Evolutionary conservation across 2,888 invertebrate species (phyloP).

Genomic region (Oxystoma pomonae): DNA sequence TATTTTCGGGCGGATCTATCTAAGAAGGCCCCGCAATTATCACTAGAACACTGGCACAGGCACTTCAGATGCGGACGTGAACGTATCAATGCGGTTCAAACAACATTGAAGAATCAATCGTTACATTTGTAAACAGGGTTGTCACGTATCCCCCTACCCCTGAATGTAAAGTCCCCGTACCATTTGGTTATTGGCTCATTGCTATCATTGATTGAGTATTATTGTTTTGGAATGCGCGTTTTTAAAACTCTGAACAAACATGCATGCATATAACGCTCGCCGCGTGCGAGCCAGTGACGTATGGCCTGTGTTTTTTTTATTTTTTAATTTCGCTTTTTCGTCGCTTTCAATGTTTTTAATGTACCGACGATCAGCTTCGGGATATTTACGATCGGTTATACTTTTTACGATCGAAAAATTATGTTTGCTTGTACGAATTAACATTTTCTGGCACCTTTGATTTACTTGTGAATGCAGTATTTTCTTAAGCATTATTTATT

Average conservation of each 20-base stretch:
- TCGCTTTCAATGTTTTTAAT: conserved; percentile 23
- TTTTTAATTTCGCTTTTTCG: conserved; percentile 22
- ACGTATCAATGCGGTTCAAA: conserved; percentile 47
- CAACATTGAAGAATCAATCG: conserved; percentile 52
- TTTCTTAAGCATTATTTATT: no score
- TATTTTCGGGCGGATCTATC: conserved; percentile 16
- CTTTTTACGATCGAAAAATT: conserved; percentile 7
- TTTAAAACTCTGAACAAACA: conserved; percentile 50
- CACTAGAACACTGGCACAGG: conserved; percentile 11
- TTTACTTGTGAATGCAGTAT: no score
- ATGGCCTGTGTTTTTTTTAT: conserved; percentile 33
- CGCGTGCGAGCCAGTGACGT: conserved; percentile 36
- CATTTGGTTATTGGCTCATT: conserved; percentile 52
- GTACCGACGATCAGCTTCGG: conserved; percentile 12
- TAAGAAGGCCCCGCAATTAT: conserved; percentile 14
- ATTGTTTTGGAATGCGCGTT: conserved; percentile 52
- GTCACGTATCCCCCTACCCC: conserved; percentile 47
- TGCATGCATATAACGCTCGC: conserved; percentile 33
- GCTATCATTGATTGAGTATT: conserved; percentile 52
- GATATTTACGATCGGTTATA: conserved; percentile 18
- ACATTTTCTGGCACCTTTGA: conserved; percentile 15
- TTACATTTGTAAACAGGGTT: conserved; percentile 52
- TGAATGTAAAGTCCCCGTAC: conserved; percentile 44
- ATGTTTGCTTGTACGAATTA: conserved; percentile 16
- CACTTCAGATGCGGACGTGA: conserved; percentile 35